Conservation (phyloP, 2,797 vertebrate genomes). For the Acanthurus leucopareius region DNA sequence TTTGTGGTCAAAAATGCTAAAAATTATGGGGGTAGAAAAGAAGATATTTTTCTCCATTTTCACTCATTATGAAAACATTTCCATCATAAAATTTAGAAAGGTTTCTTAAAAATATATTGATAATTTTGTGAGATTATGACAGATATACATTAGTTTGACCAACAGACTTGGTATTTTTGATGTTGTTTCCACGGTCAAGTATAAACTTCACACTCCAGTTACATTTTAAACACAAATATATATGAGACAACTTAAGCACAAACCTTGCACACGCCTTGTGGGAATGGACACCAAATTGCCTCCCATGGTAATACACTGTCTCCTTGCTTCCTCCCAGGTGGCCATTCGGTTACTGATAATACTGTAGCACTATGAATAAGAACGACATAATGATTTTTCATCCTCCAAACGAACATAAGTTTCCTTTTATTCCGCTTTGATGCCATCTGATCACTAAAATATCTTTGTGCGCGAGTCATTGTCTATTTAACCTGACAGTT, state of each 20-base stretch:
- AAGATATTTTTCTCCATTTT: background rate
- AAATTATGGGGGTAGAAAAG: constrained; percentile 1
- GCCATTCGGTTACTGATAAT: constrained; percentile 22
- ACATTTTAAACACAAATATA: background rate
- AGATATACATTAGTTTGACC: background rate
- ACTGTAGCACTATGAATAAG: constrained; percentile 73
- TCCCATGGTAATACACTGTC: constrained; percentile 54
- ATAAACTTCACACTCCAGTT: background rate
- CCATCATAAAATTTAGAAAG: background rate
- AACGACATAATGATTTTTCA: background rate
- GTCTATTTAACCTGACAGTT: no score
- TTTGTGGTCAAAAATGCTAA: constrained; percentile 71
- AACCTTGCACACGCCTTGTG: constrained; percentile 76
- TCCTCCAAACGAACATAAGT: background rate
- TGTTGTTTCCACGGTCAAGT: background rate
- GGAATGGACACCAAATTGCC: constrained; percentile 74
- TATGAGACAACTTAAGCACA: constrained; percentile 15
- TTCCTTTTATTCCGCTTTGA: background rate
- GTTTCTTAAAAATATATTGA: background rate
- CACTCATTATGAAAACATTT: background rate
- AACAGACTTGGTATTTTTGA: background rate
- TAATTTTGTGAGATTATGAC: background rate
- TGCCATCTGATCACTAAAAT: background rate
- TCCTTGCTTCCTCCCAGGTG: constrained; percentile 72
- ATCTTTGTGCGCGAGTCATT: background rate